Evolutionary conservation across 2,888 invertebrate species (phyloP), one percentile per base, ranked within the genome.

Genomic region (Xylocampa areola): DNA sequence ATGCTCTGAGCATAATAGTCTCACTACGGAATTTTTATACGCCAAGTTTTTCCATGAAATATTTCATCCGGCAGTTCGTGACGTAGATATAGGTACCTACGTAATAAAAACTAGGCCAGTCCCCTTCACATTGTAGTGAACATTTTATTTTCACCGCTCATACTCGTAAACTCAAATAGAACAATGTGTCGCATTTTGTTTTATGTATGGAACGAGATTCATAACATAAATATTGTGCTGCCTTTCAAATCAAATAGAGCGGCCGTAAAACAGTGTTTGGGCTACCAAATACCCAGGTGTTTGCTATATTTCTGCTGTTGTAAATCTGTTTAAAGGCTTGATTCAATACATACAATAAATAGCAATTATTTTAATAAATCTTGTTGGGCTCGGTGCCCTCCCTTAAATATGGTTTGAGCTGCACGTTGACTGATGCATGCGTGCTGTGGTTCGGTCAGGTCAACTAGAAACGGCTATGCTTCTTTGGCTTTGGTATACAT

Each of bases 111-210:
- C 33, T 41, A 5, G 17, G 45, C 16, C 17, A 27, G 43, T 43
- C 33, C 39, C 48, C 19, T 33, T 37, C 11, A 52, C 21, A 16
- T 30, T 45, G 36, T 30, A 23, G 47, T 17, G 11, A 65, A 30
- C 39, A 14, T 60, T 76, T 72, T 65, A 51, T 72, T 68, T 58
- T 37, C 53, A 58, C 61, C 61, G 64, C 63, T 59, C 57, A 54
- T 72, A 59, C 66, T 66, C 69, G 60, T 76, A 69, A 76, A 64
- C 69, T 58, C 40, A 58, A 54, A 68, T 60, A 68, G 45, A 61
- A 52, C 52, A 65, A 61, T 62, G 40, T 39, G 32, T 39, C 40
- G 43, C n/a, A n/a, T n/a, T n/a, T n/a, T 13, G 48, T 68, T 72
- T 67, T 72, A 60, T 68, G 54, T 50, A 39, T 17, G 68, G 37